Evolutionary conservation across 2,113 vertebrate genomes (phyloP).

Genomic region (Coryphaenoides rupestris): DNA sequence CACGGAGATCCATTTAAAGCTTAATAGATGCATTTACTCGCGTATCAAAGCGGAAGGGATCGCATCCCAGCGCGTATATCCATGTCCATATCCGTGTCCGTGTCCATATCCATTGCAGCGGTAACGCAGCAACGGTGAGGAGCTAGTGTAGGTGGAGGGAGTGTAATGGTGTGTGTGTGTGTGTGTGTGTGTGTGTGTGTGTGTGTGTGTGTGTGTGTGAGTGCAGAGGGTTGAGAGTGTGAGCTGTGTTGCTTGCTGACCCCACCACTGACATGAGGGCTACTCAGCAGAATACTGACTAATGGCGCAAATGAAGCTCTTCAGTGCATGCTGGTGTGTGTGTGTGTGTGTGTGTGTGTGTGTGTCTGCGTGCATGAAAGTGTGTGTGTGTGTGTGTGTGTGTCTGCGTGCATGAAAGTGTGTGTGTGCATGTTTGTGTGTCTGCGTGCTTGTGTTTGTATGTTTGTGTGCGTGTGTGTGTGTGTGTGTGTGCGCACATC

Average conservation of each 20-base stretch:
- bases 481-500: slow-evolving; percentile 11
- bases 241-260: slow-evolving; percentile 29
- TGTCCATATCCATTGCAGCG: slow-evolving; percentile 1
- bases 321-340: slow-evolving; percentile 2
- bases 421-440: background rate
- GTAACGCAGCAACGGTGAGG: no score
- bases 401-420: no score
- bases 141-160: no score
- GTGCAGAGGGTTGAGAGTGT: slow-evolving; percentile 44
- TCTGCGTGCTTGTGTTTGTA: background rate
- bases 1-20: no score
- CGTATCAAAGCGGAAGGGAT: background rate
- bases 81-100: slow-evolving; percentile 8
- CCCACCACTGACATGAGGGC: slow-evolving; percentile 29
- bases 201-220: slow-evolving; percentile 38
- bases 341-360: slow-evolving; percentile 1
- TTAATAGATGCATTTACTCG: no score
- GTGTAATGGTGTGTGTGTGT: no score
- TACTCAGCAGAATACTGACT: slow-evolving; percentile 58
- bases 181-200: no score
- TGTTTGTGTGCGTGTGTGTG: slow-evolving; percentile 25
- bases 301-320: slow-evolving; percentile 41
- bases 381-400: no score
- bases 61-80: no score
- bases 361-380: no score